Conservation (phyloP, 1,140 invertebrate species). For the Hypothenemus hampei region DNA sequence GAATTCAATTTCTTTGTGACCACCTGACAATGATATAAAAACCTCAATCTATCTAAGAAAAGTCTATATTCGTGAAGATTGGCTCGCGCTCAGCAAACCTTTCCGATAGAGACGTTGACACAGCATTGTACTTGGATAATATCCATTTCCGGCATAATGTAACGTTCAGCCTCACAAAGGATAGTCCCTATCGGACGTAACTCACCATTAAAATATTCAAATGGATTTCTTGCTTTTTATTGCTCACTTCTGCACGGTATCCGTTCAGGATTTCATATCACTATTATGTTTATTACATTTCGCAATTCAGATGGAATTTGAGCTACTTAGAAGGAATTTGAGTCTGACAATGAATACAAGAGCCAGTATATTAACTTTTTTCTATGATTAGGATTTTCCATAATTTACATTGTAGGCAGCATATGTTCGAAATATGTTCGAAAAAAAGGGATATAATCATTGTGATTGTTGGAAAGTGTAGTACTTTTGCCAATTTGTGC, state of each 20-base stretch:
- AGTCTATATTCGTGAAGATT: constrained; percentile 35
- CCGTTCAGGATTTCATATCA: constrained; percentile 22
- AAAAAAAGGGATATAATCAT: no score
- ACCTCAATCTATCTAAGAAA: constrained; percentile 33
- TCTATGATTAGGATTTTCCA: no score
- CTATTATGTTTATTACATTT: constrained; percentile 26
- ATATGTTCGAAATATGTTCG: no score
- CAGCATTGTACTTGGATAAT: constrained; percentile 40
- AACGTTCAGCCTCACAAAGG: constrained; percentile 33
- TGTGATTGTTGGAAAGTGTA: constrained; percentile 12
- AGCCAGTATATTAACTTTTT: no score
- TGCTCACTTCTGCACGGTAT: constrained; percentile 22
- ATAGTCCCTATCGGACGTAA: constrained; percentile 30
- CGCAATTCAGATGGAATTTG: constrained; percentile 2
- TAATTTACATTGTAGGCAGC: no score
- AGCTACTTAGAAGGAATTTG: constrained; percentile 3
- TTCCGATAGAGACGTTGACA: constrained; percentile 39
- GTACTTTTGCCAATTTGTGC: constrained; percentile 11
- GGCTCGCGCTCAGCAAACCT: constrained; percentile 37
- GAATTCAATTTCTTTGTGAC: constrained; percentile 16
- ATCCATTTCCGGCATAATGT: constrained; percentile 40
- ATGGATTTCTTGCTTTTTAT: constrained; percentile 31
- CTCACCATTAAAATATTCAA: constrained; percentile 35
- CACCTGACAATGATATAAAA: constrained; percentile 35
- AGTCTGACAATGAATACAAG: no score